A percentile compares a stretch with the other conserved stretches of the same genome.
phyloP scores from a whole-genome alignment of 2,888 invertebrate genomes.

The Nysson spinosus region DNA sequence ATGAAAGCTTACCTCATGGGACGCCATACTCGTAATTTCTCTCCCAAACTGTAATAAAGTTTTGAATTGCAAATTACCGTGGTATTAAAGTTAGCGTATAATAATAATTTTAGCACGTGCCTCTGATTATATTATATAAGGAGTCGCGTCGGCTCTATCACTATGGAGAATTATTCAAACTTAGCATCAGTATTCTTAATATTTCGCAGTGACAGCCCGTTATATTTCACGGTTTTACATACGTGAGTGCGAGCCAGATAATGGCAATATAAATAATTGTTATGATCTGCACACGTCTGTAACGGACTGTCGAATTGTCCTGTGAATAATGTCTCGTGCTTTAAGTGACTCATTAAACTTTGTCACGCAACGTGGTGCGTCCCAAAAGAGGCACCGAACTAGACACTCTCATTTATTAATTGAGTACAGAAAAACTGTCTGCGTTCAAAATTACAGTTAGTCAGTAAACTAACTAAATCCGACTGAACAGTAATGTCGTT shows the following conservation, averaged over 20 bases:
- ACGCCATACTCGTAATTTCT: no score
- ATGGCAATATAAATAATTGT: slow-evolving; percentile 39
- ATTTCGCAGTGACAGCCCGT: slow-evolving; percentile 36
- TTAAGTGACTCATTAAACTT: slow-evolving; percentile 46
- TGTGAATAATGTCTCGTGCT: slow-evolving; percentile 41
- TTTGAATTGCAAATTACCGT: slow-evolving; percentile 35
- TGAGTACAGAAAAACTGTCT: background rate
- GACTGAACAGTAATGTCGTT: no score
- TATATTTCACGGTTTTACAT: slow-evolving; percentile 38
- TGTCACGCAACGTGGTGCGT: slow-evolving; percentile 30
- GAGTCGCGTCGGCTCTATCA: slow-evolving; percentile 19
- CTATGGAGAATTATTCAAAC: slow-evolving; percentile 55
- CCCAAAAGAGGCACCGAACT: slow-evolving; percentile 28
- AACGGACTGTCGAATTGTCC: slow-evolving; percentile 57
- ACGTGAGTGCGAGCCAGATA: slow-evolving; percentile 25
- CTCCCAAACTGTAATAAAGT: no score
- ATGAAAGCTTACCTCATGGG: no score
- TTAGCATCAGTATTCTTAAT: slow-evolving; percentile 56
- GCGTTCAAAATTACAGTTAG: no score
- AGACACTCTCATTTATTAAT: background rate
- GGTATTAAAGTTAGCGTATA: slow-evolving; percentile 46
- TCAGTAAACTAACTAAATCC: no score
- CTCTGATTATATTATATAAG: slow-evolving; percentile 47
- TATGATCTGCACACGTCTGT: slow-evolving; percentile 43
- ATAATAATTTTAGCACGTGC: slow-evolving; percentile 16